Percentiles rank a stretch among this genome's conserved stretches.
Evolutionary conservation across 2,797 vertebrate genomes (phyloP).

Genomic region (Pantherophis alleghaniensis): DNA sequence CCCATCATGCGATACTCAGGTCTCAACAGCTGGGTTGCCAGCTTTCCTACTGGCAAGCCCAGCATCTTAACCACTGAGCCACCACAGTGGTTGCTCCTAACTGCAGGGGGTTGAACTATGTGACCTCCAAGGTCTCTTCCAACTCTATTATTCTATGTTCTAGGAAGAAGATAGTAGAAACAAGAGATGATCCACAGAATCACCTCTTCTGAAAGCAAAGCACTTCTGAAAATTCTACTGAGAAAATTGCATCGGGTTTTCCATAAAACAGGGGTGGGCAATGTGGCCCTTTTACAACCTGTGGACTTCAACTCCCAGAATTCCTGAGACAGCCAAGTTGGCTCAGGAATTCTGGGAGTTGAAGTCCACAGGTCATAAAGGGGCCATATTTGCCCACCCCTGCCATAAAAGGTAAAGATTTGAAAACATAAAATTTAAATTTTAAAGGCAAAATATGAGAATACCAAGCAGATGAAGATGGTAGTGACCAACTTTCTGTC

Average conservation of each 20-base stretch:
- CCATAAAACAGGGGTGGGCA: neutral
- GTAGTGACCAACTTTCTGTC: neutral
- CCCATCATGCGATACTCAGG: neutral
- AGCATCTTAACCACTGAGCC: neutral
- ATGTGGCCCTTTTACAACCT: too few relatives aligned
- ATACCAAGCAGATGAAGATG: neutral
- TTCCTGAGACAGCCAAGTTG: too few relatives aligned
- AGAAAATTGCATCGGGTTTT: neutral
- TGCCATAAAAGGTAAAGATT: neutral
- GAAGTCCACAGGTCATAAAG: too few relatives aligned
- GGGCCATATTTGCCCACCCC: too few relatives aligned
- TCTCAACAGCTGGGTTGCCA: neutral
- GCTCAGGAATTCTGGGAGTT: too few relatives aligned
- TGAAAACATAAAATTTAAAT: neutral
- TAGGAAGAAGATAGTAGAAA: neutral
- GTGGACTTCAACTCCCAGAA: too few relatives aligned
- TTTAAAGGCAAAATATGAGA: neutral
- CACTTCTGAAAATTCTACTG: neutral
- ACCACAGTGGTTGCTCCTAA: neutral
- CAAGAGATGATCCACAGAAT: neutral
- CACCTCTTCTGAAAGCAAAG: neutral
- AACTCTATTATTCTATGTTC: neutral
- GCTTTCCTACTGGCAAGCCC: neutral
- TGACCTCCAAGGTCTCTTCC: neutral
- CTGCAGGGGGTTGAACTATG: neutral